phyloP scores from a whole-genome alignment of 2,113 vertebrate species.

The Muntiacus muntjak region DNA sequence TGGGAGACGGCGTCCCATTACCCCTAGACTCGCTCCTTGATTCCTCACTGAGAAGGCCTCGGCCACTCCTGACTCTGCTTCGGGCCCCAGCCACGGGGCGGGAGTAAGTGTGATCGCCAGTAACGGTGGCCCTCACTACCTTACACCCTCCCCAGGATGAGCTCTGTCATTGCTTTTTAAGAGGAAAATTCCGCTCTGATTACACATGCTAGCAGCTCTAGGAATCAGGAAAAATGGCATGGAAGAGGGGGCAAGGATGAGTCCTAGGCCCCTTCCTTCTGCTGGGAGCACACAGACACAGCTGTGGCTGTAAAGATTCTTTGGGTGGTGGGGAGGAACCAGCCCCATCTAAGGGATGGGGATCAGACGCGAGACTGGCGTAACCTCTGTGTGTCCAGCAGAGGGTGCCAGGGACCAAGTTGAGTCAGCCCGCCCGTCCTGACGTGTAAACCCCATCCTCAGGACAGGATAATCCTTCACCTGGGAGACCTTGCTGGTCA shows the following conservation, averaged over 20 bases:
- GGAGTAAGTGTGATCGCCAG: background rate
- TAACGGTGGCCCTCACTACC: background rate
- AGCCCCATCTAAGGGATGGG: background rate
- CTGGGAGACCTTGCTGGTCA: background rate
- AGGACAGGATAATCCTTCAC: background rate
- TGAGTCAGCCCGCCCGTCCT: background rate
- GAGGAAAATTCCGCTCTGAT: background rate
- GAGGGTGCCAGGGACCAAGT: conserved; percentile 60
- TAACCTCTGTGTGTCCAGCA: conserved; percentile 47
- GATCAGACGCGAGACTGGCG: background rate
- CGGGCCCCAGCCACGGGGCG: background rate
- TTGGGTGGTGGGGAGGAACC: background rate
- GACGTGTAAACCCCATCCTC: background rate
- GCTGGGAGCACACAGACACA: background rate
- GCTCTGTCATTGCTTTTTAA: background rate
- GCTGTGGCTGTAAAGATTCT: background rate
- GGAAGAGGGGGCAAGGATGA: background rate
- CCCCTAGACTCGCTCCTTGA: background rate
- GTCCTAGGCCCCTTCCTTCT: background rate
- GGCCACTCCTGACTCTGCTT: background rate
- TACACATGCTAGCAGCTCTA: background rate
- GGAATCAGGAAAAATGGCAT: background rate
- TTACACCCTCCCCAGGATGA: background rate
- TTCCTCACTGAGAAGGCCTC: background rate
- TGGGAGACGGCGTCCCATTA: background rate